These are phyloP conservation scores for Melanotus villosus DNA, from an alignment of 2,888 invertebrate genomes.

Conservation along the genomic window DNA sequence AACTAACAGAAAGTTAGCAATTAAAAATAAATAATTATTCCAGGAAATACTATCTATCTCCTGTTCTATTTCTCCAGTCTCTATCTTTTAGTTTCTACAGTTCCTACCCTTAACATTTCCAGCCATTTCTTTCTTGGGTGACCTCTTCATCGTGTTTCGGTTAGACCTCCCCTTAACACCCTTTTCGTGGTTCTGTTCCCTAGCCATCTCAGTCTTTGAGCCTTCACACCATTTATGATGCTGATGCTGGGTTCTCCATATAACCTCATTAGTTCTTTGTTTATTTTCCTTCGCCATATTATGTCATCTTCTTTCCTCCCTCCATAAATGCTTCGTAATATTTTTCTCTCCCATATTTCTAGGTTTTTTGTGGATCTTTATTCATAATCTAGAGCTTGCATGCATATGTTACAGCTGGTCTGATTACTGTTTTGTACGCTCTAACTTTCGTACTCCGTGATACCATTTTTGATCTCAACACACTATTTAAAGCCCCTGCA, in stretches of 20 bases:
- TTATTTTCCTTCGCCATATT: neutral
- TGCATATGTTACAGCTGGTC: slow-evolving; percentile 2
- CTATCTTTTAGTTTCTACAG: neutral
- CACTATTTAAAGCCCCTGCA: neutral
- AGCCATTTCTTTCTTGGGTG: neutral
- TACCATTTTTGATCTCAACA: neutral
- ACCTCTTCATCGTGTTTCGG: neutral
- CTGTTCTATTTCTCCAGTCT: neutral
- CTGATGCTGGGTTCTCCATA: neutral
- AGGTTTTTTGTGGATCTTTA: neutral
- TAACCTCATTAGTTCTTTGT: neutral
- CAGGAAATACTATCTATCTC: no score
- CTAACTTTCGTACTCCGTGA: neutral
- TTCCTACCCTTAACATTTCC: neutral
- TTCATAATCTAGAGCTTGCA: neutral
- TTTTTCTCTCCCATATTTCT: neutral
- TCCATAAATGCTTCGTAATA: neutral
- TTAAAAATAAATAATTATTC: no score
- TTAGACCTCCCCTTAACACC: neutral
- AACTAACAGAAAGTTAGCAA: no score
- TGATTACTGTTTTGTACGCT: neutral
- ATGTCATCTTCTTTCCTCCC: slow-evolving; percentile 1
- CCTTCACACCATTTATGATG: neutral
- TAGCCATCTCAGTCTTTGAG: slow-evolving; percentile 11
- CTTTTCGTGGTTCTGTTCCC: neutral